Percentiles rank a stretch among this genome's conserved stretches.
Evolutionary conservation across 2,888 invertebrate genomes (phyloP).

Genomic region (Stictocephala bisonia): DNA sequence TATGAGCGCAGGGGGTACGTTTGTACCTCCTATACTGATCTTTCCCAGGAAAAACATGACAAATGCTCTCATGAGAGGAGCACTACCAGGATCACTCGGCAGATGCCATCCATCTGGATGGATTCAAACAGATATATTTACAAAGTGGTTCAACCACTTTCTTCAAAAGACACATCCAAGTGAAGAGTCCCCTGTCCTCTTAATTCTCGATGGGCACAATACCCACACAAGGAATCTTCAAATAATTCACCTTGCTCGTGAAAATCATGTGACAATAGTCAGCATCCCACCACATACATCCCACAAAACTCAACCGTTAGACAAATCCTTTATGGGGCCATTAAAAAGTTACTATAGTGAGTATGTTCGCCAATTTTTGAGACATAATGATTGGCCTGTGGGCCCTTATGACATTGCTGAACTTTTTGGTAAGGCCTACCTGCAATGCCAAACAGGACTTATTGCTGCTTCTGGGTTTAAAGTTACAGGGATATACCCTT

Average conservation of each 20-base stretch:
- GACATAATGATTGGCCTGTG: constrained; percentile 54
- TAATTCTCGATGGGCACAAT: constrained; percentile 53
- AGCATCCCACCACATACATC: constrained; percentile 47
- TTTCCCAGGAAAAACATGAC: constrained; percentile 62
- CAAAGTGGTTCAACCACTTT: constrained; percentile 62
- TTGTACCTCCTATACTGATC: constrained; percentile 62
- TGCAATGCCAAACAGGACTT: constrained; percentile 55
- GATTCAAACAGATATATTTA: constrained; percentile 60
- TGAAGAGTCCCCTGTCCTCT: constrained; percentile 54
- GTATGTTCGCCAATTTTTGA: constrained; percentile 58
- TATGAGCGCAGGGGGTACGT: constrained; percentile 61
- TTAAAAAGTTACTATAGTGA: constrained; percentile 53
- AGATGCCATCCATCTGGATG: constrained; percentile 60
- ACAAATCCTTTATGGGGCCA: constrained; percentile 46
- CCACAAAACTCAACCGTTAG: constrained; percentile 48
- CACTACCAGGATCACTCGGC: constrained; percentile 59
- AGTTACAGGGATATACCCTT: constrained; percentile 58
- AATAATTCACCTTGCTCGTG: constrained; percentile 45
- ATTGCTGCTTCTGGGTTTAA: constrained; percentile 55
- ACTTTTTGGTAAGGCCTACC: constrained; percentile 57
- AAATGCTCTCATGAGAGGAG: constrained; percentile 58
- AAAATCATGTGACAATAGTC: constrained; percentile 39
- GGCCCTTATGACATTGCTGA: constrained; percentile 55
- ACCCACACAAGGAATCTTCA: constrained; percentile 51
- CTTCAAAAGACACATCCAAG: constrained; percentile 55